These are phyloP conservation scores for Erannis defoliaria DNA, from an alignment of 2,888 invertebrate genomes.

Conservation along the genomic window DNA sequence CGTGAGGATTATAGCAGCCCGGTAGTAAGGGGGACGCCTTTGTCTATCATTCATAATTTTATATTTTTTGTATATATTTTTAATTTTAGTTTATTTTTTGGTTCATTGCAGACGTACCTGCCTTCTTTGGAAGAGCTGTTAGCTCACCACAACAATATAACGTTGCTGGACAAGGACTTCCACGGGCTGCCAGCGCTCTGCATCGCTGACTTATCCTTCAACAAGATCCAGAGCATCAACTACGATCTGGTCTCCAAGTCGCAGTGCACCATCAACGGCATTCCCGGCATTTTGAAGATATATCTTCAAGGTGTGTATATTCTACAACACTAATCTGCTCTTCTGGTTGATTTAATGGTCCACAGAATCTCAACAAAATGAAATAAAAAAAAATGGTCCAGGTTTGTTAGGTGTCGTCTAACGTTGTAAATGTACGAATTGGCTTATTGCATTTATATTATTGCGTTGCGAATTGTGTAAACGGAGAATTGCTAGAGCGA, in stretches of 20 bases:
- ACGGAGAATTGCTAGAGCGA: background rate
- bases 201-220: slow-evolving; percentile 92
- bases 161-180: slow-evolving; percentile 92
- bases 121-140: slow-evolving; percentile 92
- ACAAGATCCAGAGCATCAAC: slow-evolving; percentile 90
- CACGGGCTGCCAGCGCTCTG: slow-evolving; percentile 94
- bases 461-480: background rate
- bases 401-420: background rate
- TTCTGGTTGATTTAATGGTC: too few relatives aligned
- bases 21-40: too few relatives aligned
- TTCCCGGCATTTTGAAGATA: slow-evolving; percentile 92
- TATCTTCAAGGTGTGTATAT: slow-evolving; percentile 90
- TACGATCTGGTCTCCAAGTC: slow-evolving; percentile 93
- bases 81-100: background rate
- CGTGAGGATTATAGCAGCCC: too few relatives aligned
- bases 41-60: too few relatives aligned
- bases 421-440: background rate
- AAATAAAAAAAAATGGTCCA: too few relatives aligned
- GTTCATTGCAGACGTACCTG: slow-evolving; percentile 90
- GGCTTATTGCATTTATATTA: background rate
- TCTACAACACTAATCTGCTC: background rate
- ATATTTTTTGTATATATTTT: too few relatives aligned
- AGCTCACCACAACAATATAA: slow-evolving; percentile 92
- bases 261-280: slow-evolving; percentile 92
- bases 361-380: too few relatives aligned